Base-by-base conservation (phyloP, 2,888 invertebrate genomes). In the Drosophila subquinaria region DNA sequence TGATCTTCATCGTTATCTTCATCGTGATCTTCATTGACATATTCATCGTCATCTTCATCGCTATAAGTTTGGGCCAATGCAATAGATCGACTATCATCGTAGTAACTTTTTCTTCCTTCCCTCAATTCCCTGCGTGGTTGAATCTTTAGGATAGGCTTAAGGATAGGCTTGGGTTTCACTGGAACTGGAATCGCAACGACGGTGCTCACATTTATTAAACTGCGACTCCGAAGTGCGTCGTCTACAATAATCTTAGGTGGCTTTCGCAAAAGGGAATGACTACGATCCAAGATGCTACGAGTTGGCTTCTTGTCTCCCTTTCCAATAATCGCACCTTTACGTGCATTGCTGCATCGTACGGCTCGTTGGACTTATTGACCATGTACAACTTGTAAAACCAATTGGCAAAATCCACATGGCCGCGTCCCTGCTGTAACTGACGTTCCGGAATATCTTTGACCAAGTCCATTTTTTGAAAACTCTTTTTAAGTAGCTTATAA, bases 321-420 rank as follows among this genome's bases (percentile, higher is more conserved):
- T n/a, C 61, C 61, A 10, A 61, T 23, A 1, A 8, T n/a, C 10
- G n/a, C n/a, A 3, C 11, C 4, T 5, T 51, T 42, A 10, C 61
- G 51, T 23, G 33, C 43, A n/a, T 8, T 20, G 4, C n/a, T 8
- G 61, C 42, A 45, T 53, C 4, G 6, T 62, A 53, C 0, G 52
- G 27, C 1, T 9, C 13, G 3, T n/a, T 1, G 3, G 13, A 5
- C 10, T 33, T 35, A 20, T 62, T 62, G 0, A n/a, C 17, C 0
- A 36, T 10, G 15, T 38, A 10, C 11, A 62, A 47, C 20, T 53
- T 62, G 5, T 53, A 53, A 2, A 53, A 36, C 62, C 62, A 62
- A 36, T 62, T 62, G 11, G 30, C 13, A 15, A 62, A 62, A 0
- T 62, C 53, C 2, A 30, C 47, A 45, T 53, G 52, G 0, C 62